Percentiles rank a stretch among this genome's conserved stretches.
phyloP scores from a whole-genome alignment of 2,888 invertebrate species.

The Scaeva pyrastri region DNA sequence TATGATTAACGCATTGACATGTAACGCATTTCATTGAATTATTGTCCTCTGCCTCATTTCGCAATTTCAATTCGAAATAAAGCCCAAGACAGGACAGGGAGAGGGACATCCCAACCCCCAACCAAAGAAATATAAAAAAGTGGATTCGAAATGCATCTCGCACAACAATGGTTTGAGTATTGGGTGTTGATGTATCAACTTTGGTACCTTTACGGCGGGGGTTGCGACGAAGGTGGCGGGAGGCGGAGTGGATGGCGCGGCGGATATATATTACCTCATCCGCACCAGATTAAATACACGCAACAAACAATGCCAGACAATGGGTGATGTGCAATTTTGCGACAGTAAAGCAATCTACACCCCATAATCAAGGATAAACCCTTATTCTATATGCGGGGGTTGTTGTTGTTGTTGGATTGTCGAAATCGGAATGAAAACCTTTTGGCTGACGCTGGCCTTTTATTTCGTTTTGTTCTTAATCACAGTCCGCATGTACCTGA shows the following conservation, averaged over 20 bases:
- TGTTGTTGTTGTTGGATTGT: conserved; percentile 5
- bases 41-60: conserved; percentile 74
- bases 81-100: conserved; percentile 18
- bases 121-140: conserved; percentile 19
- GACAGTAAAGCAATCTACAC: conserved; percentile 73
- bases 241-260: conserved; percentile 10
- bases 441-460: conserved; percentile 56
- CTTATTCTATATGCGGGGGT: conserved; percentile 1
- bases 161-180: conserved; percentile 19
- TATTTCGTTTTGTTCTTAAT: conserved; percentile 70
- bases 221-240: neutral
- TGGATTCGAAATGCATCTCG: conserved; percentile 43
- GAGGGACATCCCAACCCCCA: neutral
- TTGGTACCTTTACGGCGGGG: no score
- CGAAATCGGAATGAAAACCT: conserved; percentile 33
- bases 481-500: conserved; percentile 82
- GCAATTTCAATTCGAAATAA: conserved; percentile 66
- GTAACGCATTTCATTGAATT: conserved; percentile 85
- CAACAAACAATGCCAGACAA: conserved; percentile 72
- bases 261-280: conserved; percentile 57
- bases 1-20: conserved; percentile 85
- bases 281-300: conserved; percentile 68
- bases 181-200: neutral
- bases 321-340: conserved; percentile 70
- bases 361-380: conserved; percentile 55